A percentile compares a stretch with the other conserved stretches of the same genome.
These are phyloP conservation scores for Anodontia alba DNA, from an alignment of 2,888 invertebrate genomes.

Conservation along the genomic window DNA sequence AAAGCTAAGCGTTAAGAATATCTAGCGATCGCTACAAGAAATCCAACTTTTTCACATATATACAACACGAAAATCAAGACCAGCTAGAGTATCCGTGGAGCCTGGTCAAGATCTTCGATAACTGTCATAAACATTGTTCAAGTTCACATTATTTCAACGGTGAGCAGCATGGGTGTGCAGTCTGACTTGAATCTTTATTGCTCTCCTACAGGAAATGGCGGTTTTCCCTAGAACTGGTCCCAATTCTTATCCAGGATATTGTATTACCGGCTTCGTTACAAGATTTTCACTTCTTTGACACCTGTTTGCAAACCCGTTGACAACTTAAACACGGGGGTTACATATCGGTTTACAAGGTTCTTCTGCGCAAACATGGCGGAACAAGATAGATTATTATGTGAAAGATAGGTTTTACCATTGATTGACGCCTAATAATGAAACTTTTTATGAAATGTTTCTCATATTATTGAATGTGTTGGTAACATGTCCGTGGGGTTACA, in stretches of 20 bases:
- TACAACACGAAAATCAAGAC: not conserved
- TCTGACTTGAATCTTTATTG: too few relatives aligned
- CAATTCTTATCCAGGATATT: conserved; percentile 54
- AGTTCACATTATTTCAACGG: too few relatives aligned
- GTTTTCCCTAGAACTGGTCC: not conserved
- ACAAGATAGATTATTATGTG: conserved; percentile 33
- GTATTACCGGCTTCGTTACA: conserved; percentile 58
- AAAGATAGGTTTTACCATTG: conserved; percentile 27
- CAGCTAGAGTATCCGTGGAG: not conserved
- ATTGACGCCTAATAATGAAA: conserved; percentile 39
- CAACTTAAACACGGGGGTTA: conserved; percentile 65
- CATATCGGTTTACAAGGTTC: conserved; percentile 64
- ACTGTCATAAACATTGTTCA: too few relatives aligned
- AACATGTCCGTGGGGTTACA: not conserved
- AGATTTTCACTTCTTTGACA: conserved; percentile 60
- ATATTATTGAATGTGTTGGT: not conserved
- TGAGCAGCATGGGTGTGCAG: too few relatives aligned
- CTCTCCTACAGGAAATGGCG: too few relatives aligned
- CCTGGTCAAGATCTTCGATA: not conserved
- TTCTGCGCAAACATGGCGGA: conserved; percentile 61
- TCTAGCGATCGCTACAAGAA: too few relatives aligned
- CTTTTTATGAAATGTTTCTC: conserved; percentile 8
- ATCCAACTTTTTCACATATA: not conserved
- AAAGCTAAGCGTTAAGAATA: too few relatives aligned
- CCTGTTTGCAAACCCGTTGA: conserved; percentile 61